Evolutionary conservation across 2,888 invertebrate species (phyloP), one percentile per base, ranked within the genome.

Genomic region (Acleris holmiana): DNA sequence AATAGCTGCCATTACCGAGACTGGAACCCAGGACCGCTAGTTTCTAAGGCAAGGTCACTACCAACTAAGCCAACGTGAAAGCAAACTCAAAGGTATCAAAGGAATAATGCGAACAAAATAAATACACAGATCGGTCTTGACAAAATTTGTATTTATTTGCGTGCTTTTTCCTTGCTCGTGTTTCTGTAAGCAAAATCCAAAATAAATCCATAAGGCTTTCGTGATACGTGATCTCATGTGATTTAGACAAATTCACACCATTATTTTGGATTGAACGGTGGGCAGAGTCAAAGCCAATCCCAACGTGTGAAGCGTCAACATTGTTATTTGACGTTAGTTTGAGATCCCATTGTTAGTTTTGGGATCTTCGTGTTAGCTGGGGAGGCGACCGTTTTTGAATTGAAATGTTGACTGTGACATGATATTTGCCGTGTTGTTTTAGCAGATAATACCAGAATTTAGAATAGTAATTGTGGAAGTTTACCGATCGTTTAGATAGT

Each of bases 291-390:
- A 54, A 23, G 44, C 21, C 55, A 44, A 21, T 44, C 21, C 23
- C 21, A 17, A 44, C 25, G 29, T 41, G 48, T 41, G 44, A 50
- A 60, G 17, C 21, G 55, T 62, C 61, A 62, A 62, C 62, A 62
- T 62, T 49, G 62, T 56, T 62, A 56, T 56, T 49, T 25, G 41
- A 48, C 49, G n/a, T 55, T 21, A 55, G 47, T 21, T 47, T 54
- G 40, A 41, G 21, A 40, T 18, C 23, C 13, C 35, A 2, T 17
- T 41, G 48, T 29, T 46, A 35, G 46, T 46, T 19, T 47, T 19
- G 15, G 46, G 35, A 53, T 35, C 40, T 40, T 2, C 15, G 44
- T 47, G 47, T 18, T 18, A 47, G 18, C 44, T n/a, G n/a, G 44
- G 17, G 44, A 41, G 15, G n/a, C 53, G 60, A 47, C 53, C 49